These are phyloP conservation scores for Euphydryas editha DNA, from an alignment of 2,888 invertebrate species.

Conservation along the genomic window DNA sequence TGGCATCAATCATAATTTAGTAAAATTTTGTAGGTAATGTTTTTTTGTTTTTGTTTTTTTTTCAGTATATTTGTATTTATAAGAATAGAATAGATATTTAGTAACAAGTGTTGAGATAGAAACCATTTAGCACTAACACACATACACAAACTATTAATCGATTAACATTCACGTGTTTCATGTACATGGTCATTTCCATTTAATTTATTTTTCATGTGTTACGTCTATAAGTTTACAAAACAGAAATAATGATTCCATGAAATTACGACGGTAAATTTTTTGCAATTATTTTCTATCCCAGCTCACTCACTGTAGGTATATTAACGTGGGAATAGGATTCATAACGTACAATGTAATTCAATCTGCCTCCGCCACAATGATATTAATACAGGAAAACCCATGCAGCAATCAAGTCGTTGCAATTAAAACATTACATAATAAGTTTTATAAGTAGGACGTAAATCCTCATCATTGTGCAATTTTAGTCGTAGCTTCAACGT, in stretches of 20 bases:
- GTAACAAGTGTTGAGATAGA: too few relatives aligned
- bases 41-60: too few relatives aligned
- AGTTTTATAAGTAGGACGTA: neutral
- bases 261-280: neutral
- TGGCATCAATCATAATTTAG: neutral
- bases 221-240: too few relatives aligned
- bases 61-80: too few relatives aligned
- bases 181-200: too few relatives aligned
- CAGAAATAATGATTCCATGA: neutral
- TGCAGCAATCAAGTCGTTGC: neutral
- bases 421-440: neutral
- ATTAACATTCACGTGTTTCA: too few relatives aligned
- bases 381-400: neutral
- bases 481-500: too few relatives aligned
- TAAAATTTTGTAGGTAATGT: neutral
- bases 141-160: too few relatives aligned
- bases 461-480: neutral
- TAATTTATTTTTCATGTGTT: too few relatives aligned
- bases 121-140: too few relatives aligned
- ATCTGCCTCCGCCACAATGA: neutral
- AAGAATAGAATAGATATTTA: too few relatives aligned
- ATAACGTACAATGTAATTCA: conserved; percentile 2
- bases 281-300: neutral
- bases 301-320: neutral
- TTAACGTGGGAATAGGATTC: conserved; percentile 4